Evolutionary conservation across 2,888 invertebrate genomes (phyloP).

Genomic region (Phanerotoma sp.): DNA sequence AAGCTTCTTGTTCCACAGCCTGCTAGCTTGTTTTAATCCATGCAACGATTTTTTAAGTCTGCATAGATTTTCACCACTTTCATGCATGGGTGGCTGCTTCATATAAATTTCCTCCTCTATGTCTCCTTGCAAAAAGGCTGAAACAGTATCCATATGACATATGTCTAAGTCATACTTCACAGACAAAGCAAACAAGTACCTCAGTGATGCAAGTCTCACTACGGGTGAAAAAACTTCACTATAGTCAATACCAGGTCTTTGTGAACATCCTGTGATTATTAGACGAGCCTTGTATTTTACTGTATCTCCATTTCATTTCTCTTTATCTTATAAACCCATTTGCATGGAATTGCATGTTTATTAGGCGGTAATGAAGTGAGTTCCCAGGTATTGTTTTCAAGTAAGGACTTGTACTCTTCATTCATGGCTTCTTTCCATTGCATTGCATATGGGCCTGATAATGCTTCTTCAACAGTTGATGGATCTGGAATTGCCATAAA

Average conservation of each 20-base stretch:
- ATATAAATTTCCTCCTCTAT: conserved; percentile 37
- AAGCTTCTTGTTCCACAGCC: conserved; percentile 20
- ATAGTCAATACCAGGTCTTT: conserved; percentile 33
- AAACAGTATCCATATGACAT: conserved; percentile 38
- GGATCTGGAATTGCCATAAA: conserved; percentile 2
- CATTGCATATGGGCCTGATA: conserved; percentile 10
- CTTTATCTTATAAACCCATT: conserved; percentile 32
- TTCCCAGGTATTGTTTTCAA: conserved; percentile 27
- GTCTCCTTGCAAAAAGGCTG: conserved; percentile 39
- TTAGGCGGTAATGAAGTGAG: conserved; percentile 22
- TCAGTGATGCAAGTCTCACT: conserved; percentile 28
- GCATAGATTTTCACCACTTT: not conserved
- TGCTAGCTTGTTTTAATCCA: conserved; percentile 8
- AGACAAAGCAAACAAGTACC: conserved; percentile 32
- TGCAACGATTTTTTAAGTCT: conserved; percentile 7
- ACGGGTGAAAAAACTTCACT: conserved; percentile 34
- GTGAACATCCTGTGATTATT: conserved; percentile 38
- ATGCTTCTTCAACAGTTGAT: conserved; percentile 15
- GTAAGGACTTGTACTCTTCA: conserved; percentile 24
- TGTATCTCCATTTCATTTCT: not conserved
- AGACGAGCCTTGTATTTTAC: conserved; percentile 31
- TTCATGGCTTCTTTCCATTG: conserved; percentile 32
- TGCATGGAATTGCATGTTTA: conserved; percentile 25
- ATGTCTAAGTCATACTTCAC: conserved; percentile 30
- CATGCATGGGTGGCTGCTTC: conserved; percentile 13